phyloP scores from a whole-genome alignment of 2,113 vertebrate species.

The Cacatua alba region DNA sequence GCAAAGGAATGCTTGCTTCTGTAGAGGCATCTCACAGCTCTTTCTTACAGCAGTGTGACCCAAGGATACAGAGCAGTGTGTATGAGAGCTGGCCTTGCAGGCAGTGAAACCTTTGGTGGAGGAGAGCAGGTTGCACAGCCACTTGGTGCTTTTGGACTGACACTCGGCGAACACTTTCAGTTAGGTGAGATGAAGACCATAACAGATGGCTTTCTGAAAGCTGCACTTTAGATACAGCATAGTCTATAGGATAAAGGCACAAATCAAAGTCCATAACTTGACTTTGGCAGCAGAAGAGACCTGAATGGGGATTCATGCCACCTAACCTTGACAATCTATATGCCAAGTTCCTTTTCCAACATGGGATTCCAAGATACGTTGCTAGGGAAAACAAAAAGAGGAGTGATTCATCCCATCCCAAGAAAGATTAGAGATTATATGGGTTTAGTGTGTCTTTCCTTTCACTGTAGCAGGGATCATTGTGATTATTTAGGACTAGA shows the following conservation, averaged over 20 bases:
- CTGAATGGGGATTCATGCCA: no score
- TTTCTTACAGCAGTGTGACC: neutral
- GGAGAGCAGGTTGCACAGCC: neutral
- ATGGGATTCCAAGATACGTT: neutral
- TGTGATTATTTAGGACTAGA: neutral
- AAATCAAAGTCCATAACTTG: neutral
- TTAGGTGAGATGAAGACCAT: neutral
- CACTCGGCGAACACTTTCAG: no score
- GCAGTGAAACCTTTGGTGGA: neutral
- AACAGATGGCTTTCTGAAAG: neutral
- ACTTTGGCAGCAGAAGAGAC: neutral
- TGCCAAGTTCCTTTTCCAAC: neutral
- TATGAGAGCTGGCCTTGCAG: neutral
- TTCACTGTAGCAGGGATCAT: neutral
- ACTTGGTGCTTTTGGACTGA: neutral
- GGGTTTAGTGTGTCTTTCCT: neutral
- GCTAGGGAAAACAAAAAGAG: neutral
- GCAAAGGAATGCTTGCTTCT: neutral
- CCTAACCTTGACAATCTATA: neutral
- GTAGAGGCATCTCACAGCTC: neutral
- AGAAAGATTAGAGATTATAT: neutral
- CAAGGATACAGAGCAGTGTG: accelerated
- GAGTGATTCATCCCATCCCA: neutral
- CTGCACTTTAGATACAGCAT: neutral
- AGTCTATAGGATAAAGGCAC: neutral